Conservation (phyloP, 2,888 invertebrate genomes). For the Lysandra bellargus region DNA sequence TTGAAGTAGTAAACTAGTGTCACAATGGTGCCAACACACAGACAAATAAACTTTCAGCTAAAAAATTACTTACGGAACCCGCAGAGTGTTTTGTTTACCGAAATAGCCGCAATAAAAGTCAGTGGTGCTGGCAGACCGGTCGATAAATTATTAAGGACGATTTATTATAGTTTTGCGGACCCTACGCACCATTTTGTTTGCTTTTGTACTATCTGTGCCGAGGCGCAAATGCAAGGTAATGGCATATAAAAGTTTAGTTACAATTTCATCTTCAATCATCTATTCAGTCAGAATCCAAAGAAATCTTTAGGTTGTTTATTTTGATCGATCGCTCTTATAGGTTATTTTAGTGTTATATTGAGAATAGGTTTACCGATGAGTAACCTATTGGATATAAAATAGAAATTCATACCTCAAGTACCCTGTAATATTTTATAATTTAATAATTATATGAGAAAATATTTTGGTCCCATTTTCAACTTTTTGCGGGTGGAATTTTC, state of each 20-base stretch:
- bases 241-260: slow-evolving; percentile 15
- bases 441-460: too few relatives aligned
- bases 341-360: background rate
- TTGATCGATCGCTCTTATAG: background rate
- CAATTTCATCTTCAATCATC: slow-evolving; percentile 4
- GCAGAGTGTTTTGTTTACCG: slow-evolving; percentile 15
- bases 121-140: slow-evolving; percentile 29
- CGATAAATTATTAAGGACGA: slow-evolving; percentile 28
- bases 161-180: slow-evolving; percentile 28
- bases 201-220: slow-evolving; percentile 10
- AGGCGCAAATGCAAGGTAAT: slow-evolving; percentile 23
- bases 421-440: too few relatives aligned
- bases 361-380: too few relatives aligned
- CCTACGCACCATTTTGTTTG: slow-evolving; percentile 22
- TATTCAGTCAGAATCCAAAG: background rate
- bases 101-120: slow-evolving; percentile 27
- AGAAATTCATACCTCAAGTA: too few relatives aligned
- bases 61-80: background rate
- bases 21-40: background rate
- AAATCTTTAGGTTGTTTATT: slow-evolving; percentile 6
- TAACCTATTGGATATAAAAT: too few relatives aligned
- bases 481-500: too few relatives aligned
- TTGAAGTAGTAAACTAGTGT: background rate
- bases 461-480: too few relatives aligned
- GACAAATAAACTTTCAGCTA: background rate